These are phyloP conservation scores for Caradrina kadenii DNA, from an alignment of 2,888 invertebrate species.

Conservation along the genomic window DNA sequence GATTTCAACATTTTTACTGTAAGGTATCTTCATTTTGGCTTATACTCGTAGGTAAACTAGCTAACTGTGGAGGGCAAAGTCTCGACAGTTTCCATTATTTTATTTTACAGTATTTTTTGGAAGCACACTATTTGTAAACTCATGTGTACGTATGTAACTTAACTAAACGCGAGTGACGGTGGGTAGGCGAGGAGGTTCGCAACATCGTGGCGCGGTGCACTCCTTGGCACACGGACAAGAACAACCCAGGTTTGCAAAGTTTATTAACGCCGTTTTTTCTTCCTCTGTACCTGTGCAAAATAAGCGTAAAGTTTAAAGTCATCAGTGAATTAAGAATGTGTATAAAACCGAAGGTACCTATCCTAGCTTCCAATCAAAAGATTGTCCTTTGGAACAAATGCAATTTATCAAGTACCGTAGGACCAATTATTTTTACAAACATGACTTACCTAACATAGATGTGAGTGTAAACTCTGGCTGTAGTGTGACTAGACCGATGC, in stretches of 20 bases:
- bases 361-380: background rate
- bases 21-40: constrained; percentile 28
- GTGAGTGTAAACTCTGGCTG: constrained; percentile 94
- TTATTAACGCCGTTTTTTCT: constrained; percentile 81
- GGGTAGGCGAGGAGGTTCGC: constrained; percentile 76
- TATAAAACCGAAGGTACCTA: background rate
- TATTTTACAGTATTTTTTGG: constrained; percentile 7
- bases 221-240: constrained; percentile 86
- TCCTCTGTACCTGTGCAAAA: constrained; percentile 79
- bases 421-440: background rate
- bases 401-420: background rate
- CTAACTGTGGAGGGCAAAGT: constrained; percentile 15
- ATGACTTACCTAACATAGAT: constrained; percentile 74
- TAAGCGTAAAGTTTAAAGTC: background rate
- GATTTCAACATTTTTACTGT: constrained; percentile 2
- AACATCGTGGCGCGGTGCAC: constrained; percentile 85
- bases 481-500: constrained; percentile 95
- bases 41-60: no score
- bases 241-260: constrained; percentile 82
- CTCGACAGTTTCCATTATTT: constrained; percentile 6
- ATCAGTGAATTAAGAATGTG: background rate
- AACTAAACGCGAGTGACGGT: constrained; percentile 79
- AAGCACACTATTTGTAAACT: background rate
- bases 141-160: background rate
- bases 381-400: background rate